Percentiles rank a stretch among this genome's conserved stretches.
These are phyloP conservation scores for Cinara cedri DNA, from an alignment of 2,888 invertebrate species.

Conservation along the genomic window DNA sequence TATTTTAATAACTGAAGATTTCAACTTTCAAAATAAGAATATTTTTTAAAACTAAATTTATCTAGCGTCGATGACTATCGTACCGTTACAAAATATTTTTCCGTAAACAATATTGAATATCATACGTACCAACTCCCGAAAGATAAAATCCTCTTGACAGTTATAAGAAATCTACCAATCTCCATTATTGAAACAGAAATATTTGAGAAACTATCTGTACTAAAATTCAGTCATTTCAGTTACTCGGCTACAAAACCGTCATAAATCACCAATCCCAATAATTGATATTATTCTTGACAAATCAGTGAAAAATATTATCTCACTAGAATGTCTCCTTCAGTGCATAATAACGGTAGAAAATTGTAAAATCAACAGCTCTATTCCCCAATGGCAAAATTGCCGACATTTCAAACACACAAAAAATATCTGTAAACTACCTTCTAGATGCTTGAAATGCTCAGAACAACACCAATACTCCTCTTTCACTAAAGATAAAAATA, in stretches of 20 bases:
- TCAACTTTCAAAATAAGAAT: too few relatives aligned
- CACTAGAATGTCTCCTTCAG: background rate
- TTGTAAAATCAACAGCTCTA: background rate
- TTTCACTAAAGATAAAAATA: too few relatives aligned
- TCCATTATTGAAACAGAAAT: background rate
- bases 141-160: background rate
- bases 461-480: constrained; percentile 11
- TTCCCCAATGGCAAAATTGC: constrained; percentile 16
- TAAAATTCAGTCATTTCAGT: constrained; percentile 1
- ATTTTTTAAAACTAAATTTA: constrained; percentile 12
- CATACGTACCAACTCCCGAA: constrained; percentile 15
- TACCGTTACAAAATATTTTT: constrained; percentile 4
- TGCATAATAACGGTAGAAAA: constrained; percentile 6
- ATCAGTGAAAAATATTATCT: background rate
- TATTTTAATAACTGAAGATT: too few relatives aligned
- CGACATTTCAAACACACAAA: constrained; percentile 12
- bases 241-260: background rate
- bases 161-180: constrained; percentile 11
- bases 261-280: constrained; percentile 16
- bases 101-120: constrained; percentile 3
- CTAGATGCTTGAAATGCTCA: constrained; percentile 15
- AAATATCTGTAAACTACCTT: constrained; percentile 3
- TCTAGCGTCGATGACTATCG: background rate
- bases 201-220: background rate
- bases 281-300: background rate